Conservation (phyloP, 2,888 invertebrate species). For the Dusona sp. region DNA sequence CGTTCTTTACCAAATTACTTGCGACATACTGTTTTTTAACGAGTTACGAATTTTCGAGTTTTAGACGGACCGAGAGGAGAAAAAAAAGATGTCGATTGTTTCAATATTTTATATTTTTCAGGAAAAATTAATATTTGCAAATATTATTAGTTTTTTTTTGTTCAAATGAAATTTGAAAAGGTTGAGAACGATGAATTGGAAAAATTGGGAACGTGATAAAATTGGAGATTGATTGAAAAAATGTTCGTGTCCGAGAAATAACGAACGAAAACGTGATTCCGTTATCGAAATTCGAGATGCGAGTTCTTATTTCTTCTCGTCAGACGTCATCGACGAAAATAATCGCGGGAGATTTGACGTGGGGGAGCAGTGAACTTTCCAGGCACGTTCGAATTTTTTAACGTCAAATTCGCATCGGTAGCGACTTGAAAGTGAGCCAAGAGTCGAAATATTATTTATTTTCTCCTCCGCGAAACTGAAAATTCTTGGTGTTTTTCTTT, state of each 20-base stretch:
- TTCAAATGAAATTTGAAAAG: no score
- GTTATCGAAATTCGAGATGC: conserved; percentile 32
- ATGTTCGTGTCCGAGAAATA: background rate
- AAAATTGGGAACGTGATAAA: background rate
- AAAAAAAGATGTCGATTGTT: background rate
- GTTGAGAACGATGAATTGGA: background rate
- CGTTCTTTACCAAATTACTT: background rate
- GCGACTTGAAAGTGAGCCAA: conserved; percentile 29
- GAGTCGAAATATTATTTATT: conserved; percentile 6
- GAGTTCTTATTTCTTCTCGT: conserved; percentile 4
- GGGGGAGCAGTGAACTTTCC: conserved; percentile 26
- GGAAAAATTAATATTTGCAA: background rate
- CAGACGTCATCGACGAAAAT: conserved; percentile 23
- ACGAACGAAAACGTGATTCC: conserved; percentile 19
- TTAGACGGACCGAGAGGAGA: background rate
- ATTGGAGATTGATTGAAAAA: conserved; percentile 8
- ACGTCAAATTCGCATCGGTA: background rate
- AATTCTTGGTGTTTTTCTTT: background rate
- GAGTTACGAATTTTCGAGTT: background rate
- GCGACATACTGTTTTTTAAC: background rate
- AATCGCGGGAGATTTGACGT: conserved; percentile 6
- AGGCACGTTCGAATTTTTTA: conserved; percentile 21
- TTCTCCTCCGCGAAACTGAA: background rate
- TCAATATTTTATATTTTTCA: background rate
- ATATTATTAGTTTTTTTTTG: background rate